phyloP scores from a whole-genome alignment of 1,140 invertebrate species.

The Brachionus koreanus region DNA sequence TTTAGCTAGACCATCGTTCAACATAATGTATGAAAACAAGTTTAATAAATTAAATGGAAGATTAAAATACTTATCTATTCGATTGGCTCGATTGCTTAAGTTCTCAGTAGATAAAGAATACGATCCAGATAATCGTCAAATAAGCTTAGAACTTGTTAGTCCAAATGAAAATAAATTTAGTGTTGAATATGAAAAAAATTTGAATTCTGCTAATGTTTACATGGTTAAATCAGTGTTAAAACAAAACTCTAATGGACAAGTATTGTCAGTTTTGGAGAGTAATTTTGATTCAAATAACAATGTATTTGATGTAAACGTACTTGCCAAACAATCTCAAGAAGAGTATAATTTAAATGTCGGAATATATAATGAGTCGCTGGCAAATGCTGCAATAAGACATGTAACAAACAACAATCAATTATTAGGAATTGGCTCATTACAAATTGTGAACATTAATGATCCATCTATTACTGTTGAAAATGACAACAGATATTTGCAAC shows the following conservation, averaged over 20 bases:
- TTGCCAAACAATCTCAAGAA: background rate
- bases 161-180: slow-evolving; percentile 1
- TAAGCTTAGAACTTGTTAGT: slow-evolving; percentile 5
- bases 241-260: background rate
- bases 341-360: slow-evolving; percentile 5
- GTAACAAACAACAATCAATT: slow-evolving; percentile 4
- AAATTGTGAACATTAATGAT: background rate
- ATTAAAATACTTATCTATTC: background rate
- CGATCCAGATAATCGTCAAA: slow-evolving; percentile 33
- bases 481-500: slow-evolving; percentile 6
- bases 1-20: slow-evolving; percentile 7
- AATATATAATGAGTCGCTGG: slow-evolving; percentile 7
- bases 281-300: slow-evolving; percentile 21
- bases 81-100: background rate
- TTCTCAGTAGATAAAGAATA: slow-evolving; percentile 43
- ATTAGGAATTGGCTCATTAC: background rate
- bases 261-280: background rate
- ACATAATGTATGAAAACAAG: slow-evolving; percentile 27
- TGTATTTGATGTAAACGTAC: background rate
- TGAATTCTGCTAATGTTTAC: background rate
- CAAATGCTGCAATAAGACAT: background rate
- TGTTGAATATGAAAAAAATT: background rate
- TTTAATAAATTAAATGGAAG: slow-evolving; percentile 39
- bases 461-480: background rate
- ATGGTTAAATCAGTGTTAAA: background rate